Evolutionary conservation across 2,113 vertebrate genomes (phyloP).

Genomic region (Phyllostomus discolor): DNA sequence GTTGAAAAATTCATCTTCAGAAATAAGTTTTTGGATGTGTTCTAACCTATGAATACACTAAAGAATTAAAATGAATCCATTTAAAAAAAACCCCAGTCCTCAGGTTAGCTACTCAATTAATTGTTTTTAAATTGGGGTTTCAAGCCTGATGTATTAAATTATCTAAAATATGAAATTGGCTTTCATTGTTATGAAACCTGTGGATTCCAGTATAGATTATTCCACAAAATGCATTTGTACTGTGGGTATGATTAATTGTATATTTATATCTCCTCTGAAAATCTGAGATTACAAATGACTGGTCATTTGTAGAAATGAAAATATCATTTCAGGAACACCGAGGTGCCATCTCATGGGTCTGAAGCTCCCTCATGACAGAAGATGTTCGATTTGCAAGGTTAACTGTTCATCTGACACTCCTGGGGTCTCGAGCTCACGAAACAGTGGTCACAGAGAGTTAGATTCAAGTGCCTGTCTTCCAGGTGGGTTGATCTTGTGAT

Average conservation of each 20-base stretch:
- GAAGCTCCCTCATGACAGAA: neutral
- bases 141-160: neutral
- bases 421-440: neutral
- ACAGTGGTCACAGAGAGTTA: neutral
- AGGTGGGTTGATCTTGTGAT: neutral
- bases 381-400: neutral
- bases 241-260: neutral
- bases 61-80: neutral
- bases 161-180: neutral
- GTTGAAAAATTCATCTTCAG: neutral
- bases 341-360: neutral
- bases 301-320: neutral
- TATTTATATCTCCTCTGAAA: neutral
- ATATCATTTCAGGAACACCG: neutral
- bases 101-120: neutral
- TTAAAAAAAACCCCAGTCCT: neutral
- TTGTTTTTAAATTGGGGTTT: neutral
- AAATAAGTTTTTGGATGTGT: neutral
- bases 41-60: neutral
- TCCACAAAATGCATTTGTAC: neutral
- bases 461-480: neutral
- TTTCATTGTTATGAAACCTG: neutral
- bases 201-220: neutral
- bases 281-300: neutral
- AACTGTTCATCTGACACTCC: neutral